These are phyloP conservation scores for Leptopterna dolabrata DNA, from an alignment of 2,888 invertebrate genomes.

Conservation along the genomic window DNA sequence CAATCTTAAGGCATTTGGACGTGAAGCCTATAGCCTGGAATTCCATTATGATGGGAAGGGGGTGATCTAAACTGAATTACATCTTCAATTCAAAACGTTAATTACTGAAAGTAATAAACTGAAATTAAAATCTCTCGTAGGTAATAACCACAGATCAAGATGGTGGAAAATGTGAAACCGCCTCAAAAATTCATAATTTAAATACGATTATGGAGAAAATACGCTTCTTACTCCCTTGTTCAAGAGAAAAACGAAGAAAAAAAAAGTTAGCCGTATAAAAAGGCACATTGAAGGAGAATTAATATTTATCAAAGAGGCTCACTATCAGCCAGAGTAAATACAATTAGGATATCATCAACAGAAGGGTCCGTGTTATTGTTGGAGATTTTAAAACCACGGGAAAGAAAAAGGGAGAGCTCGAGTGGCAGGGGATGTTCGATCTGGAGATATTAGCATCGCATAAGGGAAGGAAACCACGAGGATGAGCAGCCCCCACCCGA, in stretches of 20 bases:
- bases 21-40: too few species aligned
- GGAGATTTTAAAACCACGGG: conserved; percentile 26
- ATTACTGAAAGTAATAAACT: too few species aligned
- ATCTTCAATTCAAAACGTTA: too few species aligned
- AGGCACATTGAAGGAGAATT: not conserved
- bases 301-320: conserved; percentile 44
- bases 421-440: not conserved
- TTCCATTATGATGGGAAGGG: too few species aligned
- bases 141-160: too few species aligned
- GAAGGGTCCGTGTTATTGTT: conserved; percentile 24
- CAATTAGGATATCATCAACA: conserved; percentile 39
- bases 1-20: too few species aligned
- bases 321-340: conserved; percentile 47
- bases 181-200: too few species aligned
- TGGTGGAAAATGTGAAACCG: too few species aligned
- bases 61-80: too few species aligned
- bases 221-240: not conserved
- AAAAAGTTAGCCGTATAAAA: not conserved
- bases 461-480: conserved; percentile 21
- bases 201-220: not conserved
- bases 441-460: conserved; percentile 32
- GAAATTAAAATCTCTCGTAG: too few species aligned
- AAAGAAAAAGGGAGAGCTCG: not conserved
- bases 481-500: conserved; percentile 16
- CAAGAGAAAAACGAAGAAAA: not conserved